Evolutionary conservation across 2,888 invertebrate genomes (phyloP), one percentile per base, ranked within the genome.

Genomic region (Hyppa rectilinea): DNA sequence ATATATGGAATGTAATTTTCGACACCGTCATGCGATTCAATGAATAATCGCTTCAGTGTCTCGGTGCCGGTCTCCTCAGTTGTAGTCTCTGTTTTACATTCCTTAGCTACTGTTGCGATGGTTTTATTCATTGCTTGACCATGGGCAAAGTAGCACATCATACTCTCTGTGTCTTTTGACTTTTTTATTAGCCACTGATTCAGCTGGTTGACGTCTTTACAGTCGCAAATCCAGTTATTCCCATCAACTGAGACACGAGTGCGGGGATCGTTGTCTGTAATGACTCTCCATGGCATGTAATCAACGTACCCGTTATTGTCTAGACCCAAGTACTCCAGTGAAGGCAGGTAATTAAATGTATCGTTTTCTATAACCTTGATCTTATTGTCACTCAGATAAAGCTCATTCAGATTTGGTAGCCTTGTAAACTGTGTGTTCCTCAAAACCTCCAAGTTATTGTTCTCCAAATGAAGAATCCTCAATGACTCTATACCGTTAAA

Each of bases 211-310:
- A 98, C 96, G 87, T 97, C 97, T 88, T 96, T 96, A 93, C 98
- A 98, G 90, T 98, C 97, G 94, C 98, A 98, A 91, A 97, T 97
- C 98, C 98, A 98, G 91, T 97, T 97, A 96, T 98, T 98, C 87
- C 97, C 97, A 87, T 97, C 97, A 77, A 98, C 96, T 67, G 97
- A 97, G 84, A 98, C 97, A 87, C 97, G 97, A 87, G 98, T 97
- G 86, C 97, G 97, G 79, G 96, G 96, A 90, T 97, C 96, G 89
- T 97, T 96, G 88, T 97, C 96, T 56, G 97, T 97, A 90, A 97
- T 96, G 90, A 97, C 95, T 91, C 97, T 96, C 97, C 97, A 97
- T 85, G 98, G 97, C 88, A 97, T 96, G 90, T 98, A 97, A 93
- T 97, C 97, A 87, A 97, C 97, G 87, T 98, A 97, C 88, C 97